Evolutionary conservation across 2,888 invertebrate species (phyloP).

Genomic region (Nysson spinosus): DNA sequence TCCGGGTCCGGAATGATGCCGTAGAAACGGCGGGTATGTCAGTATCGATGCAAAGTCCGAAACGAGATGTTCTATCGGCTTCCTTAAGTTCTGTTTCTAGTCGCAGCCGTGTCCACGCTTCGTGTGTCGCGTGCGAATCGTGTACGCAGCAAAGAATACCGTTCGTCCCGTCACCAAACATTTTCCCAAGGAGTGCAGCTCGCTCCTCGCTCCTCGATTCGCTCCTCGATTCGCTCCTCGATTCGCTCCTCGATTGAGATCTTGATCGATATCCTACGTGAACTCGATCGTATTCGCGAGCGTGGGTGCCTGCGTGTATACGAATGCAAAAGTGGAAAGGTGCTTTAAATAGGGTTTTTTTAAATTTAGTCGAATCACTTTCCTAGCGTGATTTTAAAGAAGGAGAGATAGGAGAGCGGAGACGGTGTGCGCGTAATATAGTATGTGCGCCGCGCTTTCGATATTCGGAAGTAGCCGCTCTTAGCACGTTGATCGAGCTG

Average conservation of each 20-base stretch:
- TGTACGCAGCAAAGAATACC: slow-evolving; percentile 25
- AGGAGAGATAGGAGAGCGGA: background rate
- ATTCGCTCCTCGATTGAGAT: too few species aligned
- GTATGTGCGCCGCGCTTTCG: too few species aligned
- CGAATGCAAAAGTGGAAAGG: too few species aligned
- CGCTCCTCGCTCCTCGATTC: too few species aligned
- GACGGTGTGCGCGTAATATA: background rate
- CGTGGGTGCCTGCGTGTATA: too few species aligned
- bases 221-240: too few species aligned
- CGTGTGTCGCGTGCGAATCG: slow-evolving; percentile 32
- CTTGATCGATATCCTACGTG: too few species aligned
- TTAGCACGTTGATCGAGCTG: slow-evolving; percentile 51
- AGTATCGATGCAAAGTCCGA: slow-evolving; percentile 42
- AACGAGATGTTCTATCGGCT: slow-evolving; percentile 33
- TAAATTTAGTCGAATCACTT: background rate
- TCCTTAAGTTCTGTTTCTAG: slow-evolving; percentile 38
- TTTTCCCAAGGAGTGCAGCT: too few species aligned
- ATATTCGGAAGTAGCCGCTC: slow-evolving; percentile 30
- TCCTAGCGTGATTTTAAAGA: background rate
- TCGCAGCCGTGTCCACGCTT: slow-evolving; percentile 31
- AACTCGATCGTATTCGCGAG: too few species aligned
- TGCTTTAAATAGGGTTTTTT: too few species aligned
- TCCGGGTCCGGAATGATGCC: slow-evolving; percentile 7
- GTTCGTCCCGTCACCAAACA: background rate
- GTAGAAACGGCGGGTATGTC: slow-evolving; percentile 15